phyloP scores from a whole-genome alignment of 2,888 invertebrate genomes.

The Petrophora chlorosata region DNA sequence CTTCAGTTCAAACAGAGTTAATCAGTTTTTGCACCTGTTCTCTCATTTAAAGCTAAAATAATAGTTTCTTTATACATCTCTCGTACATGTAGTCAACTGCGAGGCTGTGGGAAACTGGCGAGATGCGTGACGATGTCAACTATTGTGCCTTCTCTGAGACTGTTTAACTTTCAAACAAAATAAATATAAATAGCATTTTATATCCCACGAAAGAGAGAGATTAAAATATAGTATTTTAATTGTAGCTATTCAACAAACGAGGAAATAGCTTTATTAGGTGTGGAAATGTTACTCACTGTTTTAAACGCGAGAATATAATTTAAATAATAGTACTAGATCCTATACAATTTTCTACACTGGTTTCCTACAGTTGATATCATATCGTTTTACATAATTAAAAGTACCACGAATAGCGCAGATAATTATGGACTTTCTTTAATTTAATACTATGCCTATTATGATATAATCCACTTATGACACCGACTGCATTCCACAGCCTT shows the following conservation, averaged over 20 bases:
- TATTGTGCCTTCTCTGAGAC: conserved; percentile 32
- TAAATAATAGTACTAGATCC: too few relatives aligned
- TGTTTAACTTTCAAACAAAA: conserved; percentile 32
- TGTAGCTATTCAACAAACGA: conserved; percentile 10
- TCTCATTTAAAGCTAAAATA: conserved; percentile 12
- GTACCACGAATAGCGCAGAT: background rate
- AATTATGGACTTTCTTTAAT: conserved; percentile 17
- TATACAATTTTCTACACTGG: too few relatives aligned
- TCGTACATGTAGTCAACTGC: conserved; percentile 6
- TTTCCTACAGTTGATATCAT: too few relatives aligned
- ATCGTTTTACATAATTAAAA: background rate
- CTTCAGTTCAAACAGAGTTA: background rate
- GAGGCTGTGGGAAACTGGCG: conserved; percentile 53
- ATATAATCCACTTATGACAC: conserved; percentile 23
- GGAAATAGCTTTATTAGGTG: conserved; percentile 7
- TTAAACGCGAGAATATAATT: background rate
- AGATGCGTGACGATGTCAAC: conserved; percentile 40
- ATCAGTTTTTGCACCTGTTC: background rate
- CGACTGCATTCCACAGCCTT: conserved; percentile 16
- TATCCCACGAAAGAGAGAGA: conserved; percentile 24
- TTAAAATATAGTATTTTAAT: conserved; percentile 18
- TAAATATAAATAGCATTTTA: conserved; percentile 23
- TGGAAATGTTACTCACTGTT: conserved; percentile 9
- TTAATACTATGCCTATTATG: conserved; percentile 6
- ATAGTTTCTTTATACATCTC: conserved; percentile 11